Percentiles rank a stretch among this genome's conserved stretches.
These are phyloP conservation scores for Melanchra persicariae DNA, from an alignment of 2,888 invertebrate species.

Conservation along the genomic window DNA sequence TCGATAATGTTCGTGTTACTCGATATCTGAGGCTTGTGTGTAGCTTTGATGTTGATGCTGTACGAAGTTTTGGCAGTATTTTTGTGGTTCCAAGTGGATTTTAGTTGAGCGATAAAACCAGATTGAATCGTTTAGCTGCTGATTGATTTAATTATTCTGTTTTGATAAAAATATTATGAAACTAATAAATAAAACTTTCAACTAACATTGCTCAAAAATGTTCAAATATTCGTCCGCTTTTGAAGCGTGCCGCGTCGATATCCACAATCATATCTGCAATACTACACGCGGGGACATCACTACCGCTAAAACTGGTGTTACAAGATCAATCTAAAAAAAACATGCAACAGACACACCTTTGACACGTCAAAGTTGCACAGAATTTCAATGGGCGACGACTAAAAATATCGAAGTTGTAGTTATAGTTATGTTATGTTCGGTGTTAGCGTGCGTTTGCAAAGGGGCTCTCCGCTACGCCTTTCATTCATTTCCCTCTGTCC, in stretches of 20 bases:
- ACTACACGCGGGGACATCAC: slow-evolving; percentile 2
- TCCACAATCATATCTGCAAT: slow-evolving; percentile 6
- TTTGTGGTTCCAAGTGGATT: not conserved
- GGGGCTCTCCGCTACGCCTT: slow-evolving; percentile 58
- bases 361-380: slow-evolving; percentile 56
- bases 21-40: slow-evolving; percentile 35
- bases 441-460: slow-evolving; percentile 46
- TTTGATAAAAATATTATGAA: not conserved
- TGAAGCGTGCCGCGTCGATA: not conserved
- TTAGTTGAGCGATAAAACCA: too few relatives aligned
- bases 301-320: slow-evolving; percentile 34
- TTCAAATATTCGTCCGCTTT: too few relatives aligned
- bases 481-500: slow-evolving; percentile 63
- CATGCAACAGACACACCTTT: slow-evolving; percentile 51
- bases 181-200: not conserved
- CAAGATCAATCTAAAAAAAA: slow-evolving; percentile 55
- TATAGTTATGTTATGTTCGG: slow-evolving; percentile 34
- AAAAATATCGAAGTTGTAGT: slow-evolving; percentile 61
- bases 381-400: slow-evolving; percentile 54
- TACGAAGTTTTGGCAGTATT: not conserved
- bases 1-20: slow-evolving; percentile 43
- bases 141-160: not conserved
- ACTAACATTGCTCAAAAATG: not conserved
- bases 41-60: slow-evolving; percentile 1
- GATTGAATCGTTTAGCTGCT: not conserved